phyloP scores from a whole-genome alignment of 2,113 vertebrate genomes.

The Oncorhynchus tshawytscha region DNA sequence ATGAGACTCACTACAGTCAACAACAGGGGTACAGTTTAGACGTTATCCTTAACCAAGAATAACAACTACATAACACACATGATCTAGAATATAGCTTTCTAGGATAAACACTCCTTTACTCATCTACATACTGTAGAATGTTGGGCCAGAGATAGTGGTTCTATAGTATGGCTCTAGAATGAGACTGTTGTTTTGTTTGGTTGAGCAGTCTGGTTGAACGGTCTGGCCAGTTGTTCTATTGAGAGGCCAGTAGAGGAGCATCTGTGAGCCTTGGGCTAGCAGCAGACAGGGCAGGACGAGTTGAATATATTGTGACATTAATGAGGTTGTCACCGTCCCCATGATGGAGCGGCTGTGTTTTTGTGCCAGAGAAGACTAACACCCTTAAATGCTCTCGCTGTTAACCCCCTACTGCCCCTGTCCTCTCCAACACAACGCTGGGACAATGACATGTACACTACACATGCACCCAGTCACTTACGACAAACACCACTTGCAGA shows the following conservation, averaged over 20 bases:
- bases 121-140: conserved; percentile 17
- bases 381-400: conserved; percentile 68
- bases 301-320: conserved; percentile 76
- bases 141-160: background rate
- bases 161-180: conserved; percentile 11
- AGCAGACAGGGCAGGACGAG: conserved; percentile 31
- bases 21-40: conserved; percentile 34
- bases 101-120: conserved; percentile 30
- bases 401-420: conserved; percentile 70
- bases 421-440: conserved; percentile 53
- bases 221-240: conserved; percentile 13
- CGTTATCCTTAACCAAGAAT: conserved; percentile 6
- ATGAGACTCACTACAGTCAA: conserved; percentile 47
- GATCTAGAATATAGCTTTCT: too few relatives aligned
- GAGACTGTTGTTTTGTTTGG: conserved; percentile 46
- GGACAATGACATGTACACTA: conserved; percentile 44
- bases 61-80: too few relatives aligned
- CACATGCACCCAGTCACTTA: conserved; percentile 27
- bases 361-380: conserved; percentile 66
- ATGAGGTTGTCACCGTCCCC: conserved; percentile 69
- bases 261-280: conserved; percentile 54
- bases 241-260: conserved; percentile 52
- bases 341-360: conserved; percentile 72
- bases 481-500: background rate
- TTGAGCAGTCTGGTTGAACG: background rate